Base-by-base conservation (phyloP, 2,797 vertebrate species). In the Esox masquinongy region DNA sequence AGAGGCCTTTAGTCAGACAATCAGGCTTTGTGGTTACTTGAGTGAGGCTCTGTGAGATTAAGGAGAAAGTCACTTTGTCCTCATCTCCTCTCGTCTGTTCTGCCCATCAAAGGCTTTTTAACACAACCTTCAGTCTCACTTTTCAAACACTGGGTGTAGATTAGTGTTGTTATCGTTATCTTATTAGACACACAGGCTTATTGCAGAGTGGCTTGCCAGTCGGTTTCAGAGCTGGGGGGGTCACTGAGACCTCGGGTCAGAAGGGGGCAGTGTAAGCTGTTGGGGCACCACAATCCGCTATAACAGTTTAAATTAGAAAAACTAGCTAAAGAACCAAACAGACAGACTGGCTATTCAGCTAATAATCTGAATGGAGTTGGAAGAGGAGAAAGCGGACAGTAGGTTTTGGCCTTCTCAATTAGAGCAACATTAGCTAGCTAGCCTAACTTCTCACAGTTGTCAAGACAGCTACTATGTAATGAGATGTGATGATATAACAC, bases 151-250 rank as follows among this genome's bases (percentile, higher is more conserved):
- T 72, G 36, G 16, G 24, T 14, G 26, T 34, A 64, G 39, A 43
- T 50, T 12, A 26, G 56, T 66, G 69, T 72, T 47, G 22, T 16
- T 70, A 70, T 51, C 68, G 47, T 50, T 50, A 19, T 39, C 36
- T 39, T 51, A 49, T n/a, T 34, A 77, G 31, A 31, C 43, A 50
- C 26, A 14, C 36, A 36, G 70, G 63, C 9, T 22, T 29, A 36
- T 49, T n/a, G 51, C 51, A n/a, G 5, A 15, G 49, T 36, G 26
- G 34, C 26, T 56, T n/a, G 17, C 19, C 51, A 4, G 17, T n/a
- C n/a, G 19, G 51, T n/a, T 7, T 8, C 51, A 53, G 19, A 19
- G 51, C 51, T 53, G 51, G 17, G 36, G 36, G 5, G 51, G 17
- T 19, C 19, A 53, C 51, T 53, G 15, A 53, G 51, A n/a, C 51